Evolutionary conservation across 2,888 invertebrate species (phyloP).

Genomic region (Acleris emargana): DNA sequence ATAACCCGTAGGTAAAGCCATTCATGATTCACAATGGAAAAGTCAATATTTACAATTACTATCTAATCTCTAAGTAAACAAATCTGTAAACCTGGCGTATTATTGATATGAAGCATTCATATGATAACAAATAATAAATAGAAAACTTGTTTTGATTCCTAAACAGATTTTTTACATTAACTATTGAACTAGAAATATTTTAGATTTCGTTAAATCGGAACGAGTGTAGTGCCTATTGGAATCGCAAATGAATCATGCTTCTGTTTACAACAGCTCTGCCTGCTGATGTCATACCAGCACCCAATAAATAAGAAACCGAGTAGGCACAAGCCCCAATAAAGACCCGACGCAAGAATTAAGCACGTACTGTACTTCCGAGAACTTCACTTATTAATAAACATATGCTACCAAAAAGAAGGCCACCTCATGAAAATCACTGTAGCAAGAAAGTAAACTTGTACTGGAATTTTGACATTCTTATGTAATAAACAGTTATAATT

Average conservation of each 20-base stretch:
- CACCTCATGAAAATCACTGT: constrained; percentile 31
- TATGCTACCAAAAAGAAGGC: constrained; percentile 50
- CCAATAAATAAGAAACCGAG: constrained; percentile 48
- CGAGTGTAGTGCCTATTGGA: constrained; percentile 8
- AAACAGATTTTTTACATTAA: neutral
- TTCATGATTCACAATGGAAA: neutral
- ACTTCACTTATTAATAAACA: constrained; percentile 48
- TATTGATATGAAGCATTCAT: neutral
- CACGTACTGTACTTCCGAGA: constrained; percentile 56
- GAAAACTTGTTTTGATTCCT: neutral
- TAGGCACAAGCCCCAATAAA: constrained; percentile 47
- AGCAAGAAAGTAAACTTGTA: constrained; percentile 27
- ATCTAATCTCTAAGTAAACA: constrained; percentile 21
- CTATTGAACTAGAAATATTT: neutral
- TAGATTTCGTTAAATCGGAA: constrained; percentile 15
- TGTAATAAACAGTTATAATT: constrained; percentile 65
- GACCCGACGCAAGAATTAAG: constrained; percentile 41
- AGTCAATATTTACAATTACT: constrained; percentile 29
- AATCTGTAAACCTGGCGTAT: constrained; percentile 7
- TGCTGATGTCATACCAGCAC: constrained; percentile 76
- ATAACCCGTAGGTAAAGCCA: neutral
- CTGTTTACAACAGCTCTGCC: constrained; percentile 66
- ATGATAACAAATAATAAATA: constrained; percentile 17
- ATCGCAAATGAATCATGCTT: constrained; percentile 64
- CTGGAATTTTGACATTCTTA: constrained; percentile 57